phyloP scores from a whole-genome alignment of 2,888 invertebrate species.

The Ceriagrion tenellum region DNA sequence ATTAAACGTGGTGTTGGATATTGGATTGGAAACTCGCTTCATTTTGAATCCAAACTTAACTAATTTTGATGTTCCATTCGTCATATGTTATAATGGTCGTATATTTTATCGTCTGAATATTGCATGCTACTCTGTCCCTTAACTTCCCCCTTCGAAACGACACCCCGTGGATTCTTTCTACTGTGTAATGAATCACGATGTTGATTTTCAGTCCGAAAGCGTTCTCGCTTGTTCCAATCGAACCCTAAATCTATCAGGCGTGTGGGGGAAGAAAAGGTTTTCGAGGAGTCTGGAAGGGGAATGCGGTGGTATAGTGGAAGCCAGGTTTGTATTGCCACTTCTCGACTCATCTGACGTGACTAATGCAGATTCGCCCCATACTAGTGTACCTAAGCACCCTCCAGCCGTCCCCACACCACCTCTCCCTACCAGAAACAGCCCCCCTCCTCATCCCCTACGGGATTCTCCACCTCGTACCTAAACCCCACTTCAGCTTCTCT shows the following conservation, averaged over 20 bases:
- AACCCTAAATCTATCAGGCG: not conserved
- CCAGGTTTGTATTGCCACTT: slow-evolving; percentile 35
- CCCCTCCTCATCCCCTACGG: not conserved
- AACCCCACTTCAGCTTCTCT: not conserved
- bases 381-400: not conserved
- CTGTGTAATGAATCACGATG: too few species aligned
- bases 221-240: too few species aligned
- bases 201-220: too few species aligned
- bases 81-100: too few species aligned
- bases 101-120: too few species aligned
- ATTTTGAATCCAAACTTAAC: too few species aligned
- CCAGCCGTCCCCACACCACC: not conserved
- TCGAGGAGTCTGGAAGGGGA: not conserved
- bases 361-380: not conserved
- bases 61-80: too few species aligned
- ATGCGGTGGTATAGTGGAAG: not conserved
- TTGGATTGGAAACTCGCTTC: too few species aligned
- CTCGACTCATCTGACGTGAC: slow-evolving; percentile 46
- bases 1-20: too few species aligned
- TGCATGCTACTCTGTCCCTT: too few species aligned
- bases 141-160: too few species aligned
- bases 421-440: not conserved
- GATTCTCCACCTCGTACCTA: not conserved
- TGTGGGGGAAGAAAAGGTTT: not conserved
- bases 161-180: too few species aligned